Evolutionary conservation across 2,888 invertebrate genomes (phyloP), one percentile per base, ranked within the genome.

Genomic region (Tinea pellionella): DNA sequence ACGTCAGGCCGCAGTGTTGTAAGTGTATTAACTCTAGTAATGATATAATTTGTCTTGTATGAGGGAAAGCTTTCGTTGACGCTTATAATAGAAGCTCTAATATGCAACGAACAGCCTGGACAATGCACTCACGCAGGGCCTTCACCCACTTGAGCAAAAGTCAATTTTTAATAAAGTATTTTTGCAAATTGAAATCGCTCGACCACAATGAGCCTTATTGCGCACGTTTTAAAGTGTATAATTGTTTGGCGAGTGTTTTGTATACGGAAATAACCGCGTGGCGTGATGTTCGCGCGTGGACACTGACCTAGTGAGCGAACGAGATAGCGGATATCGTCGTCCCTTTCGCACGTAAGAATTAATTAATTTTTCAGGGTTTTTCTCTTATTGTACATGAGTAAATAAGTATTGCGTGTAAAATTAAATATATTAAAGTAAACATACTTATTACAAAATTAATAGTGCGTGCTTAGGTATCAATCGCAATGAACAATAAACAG

Each of bases 231-330:
- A 47, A 47, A 16, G 15, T 6, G 7, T n/a, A 47, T 47, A 15
- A 15, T 47, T 16, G n/a, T 9, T 2, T 15, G 15, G 16, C 47
- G 13, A 24, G 15, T 37, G 51, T 47, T 6, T 57, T 57, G 62
- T 65, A 64, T 65, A 67, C 68, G 67, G 67, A 68, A 66, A 68
- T 67, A 67, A 64, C 57, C 58, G 66, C 63, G 80, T 85, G 82
- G 84, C 81, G 80, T 83, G 85, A 85, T 80, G 67, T 67, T 71
- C 72, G 74, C 74, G 73, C 74, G 69, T 62, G 60, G 19, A 19
- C 73, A 75, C 73, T 82, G 80, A 80, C 80, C 79, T 70, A 47
- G 47, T 47, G n/a, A 47, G n/a, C 15, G 47, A 47, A 15, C 2
- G 47, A 47, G 47, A 15, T 47, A 15, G 47, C 15, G n/a, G 9